A percentile compares a stretch with the other conserved stretches of the same genome.
These are phyloP conservation scores for Vulpes vulpes DNA, from an alignment of 2,113 vertebrate genomes.

Conservation along the genomic window DNA sequence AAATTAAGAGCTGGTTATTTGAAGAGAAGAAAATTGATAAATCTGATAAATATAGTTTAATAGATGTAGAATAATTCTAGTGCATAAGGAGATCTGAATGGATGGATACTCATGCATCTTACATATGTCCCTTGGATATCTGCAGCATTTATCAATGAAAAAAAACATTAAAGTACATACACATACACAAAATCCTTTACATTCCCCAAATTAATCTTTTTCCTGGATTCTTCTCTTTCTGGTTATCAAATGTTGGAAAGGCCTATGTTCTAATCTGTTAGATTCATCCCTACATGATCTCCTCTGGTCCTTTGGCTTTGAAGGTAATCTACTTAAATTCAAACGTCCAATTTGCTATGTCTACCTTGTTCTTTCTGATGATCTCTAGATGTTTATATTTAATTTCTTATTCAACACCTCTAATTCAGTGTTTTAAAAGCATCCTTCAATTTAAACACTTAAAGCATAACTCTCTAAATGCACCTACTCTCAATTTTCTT, in stretches of 20 bases:
- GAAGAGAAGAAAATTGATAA: background rate
- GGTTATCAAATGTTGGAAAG: background rate
- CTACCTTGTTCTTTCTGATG: background rate
- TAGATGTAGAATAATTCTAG: background rate
- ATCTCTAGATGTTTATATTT: background rate
- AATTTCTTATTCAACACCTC: background rate
- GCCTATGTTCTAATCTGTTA: background rate
- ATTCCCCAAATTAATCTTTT: background rate
- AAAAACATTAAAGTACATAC: background rate
- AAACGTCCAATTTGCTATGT: background rate
- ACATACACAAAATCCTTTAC: background rate
- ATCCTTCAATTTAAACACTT: background rate
- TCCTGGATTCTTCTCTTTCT: background rate
- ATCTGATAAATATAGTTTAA: background rate
- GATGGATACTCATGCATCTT: background rate
- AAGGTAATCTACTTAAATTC: background rate
- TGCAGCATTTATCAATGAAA: background rate
- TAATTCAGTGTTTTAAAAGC: background rate
- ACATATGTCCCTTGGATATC: background rate
- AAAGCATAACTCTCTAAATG: background rate
- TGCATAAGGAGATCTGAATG: background rate
- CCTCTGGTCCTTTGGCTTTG: background rate
- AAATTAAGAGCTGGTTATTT: slow-evolving; percentile 52
- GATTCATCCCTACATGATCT: background rate
- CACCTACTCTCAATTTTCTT: background rate